Evolutionary conservation across 2,797 vertebrate genomes (phyloP), one percentile per base, ranked within the genome.

Genomic region (Paedocypris micromegethes): DNA sequence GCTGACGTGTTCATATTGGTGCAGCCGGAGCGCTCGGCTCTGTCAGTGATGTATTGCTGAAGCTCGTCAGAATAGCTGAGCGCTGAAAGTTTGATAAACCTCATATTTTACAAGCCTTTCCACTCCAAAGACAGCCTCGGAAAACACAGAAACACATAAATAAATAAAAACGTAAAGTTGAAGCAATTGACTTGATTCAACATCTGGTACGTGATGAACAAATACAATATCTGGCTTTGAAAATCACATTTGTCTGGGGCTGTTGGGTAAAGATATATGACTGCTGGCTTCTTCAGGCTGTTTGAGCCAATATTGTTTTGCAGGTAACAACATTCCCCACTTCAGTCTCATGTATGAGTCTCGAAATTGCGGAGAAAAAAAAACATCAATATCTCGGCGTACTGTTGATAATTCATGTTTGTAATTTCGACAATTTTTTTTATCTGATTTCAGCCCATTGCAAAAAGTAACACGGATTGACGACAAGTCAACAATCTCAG

Each of bases 201-300:
- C 91, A 94, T 92, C 91, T 95, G 91, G 84, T 90, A 86, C 79
- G 85, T 82, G 83, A 81, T 88, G 87, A 89, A 90, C 86, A 89
- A 89, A 89, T 85, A 86, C 86, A 83, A 78, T 72, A 89, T 89
- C 73, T 90, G 80, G 88, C 86, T 70, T 83, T 82, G 83, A 74
- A 82, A 92, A 92, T 88, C 82, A 84, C 75, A 92, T 86, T 93
- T 85, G 69, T 81, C 53, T 72, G 76, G 70, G 83, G 81, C 77
- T 80, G 79, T 77, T 87, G 85, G 80, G 83, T 89, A 87, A 80
- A 85, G 87, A 86, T 82, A 86, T 88, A 88, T 86, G 88, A 90
- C 83, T 86, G 82, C 75, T 83, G 69, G 72, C 84, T 82, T 86
- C 79, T 83, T 86, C 80, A 72, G 83, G 77, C 81, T 89, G 83